Base-by-base conservation (phyloP, 1,140 invertebrate species). In the Tetragonula clypearis region DNA sequence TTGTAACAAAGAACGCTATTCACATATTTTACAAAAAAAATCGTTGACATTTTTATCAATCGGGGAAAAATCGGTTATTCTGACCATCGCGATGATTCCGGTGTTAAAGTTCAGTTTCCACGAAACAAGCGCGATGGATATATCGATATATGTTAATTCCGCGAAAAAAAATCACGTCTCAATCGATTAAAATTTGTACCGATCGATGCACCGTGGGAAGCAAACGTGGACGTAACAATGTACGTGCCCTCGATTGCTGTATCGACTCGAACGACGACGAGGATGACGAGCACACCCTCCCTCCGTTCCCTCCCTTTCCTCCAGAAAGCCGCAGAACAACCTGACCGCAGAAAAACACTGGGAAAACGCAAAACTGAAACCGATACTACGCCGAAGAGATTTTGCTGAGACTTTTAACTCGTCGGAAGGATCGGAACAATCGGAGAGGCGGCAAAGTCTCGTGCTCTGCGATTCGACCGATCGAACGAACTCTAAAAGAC, bases 131-230 rank as follows among this genome's bases (percentile, higher is more conserved):
- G 6, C 41, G 41, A 49, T 0, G 41, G 41, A 49, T 49, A 49
- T 49, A 8, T 8, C 41, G 8, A 49, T 49, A 49, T 58, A 58
- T 58, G 3, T 58, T 49, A 49, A 30, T 30, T 9, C 15, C 15
- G 15, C 5, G 17, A 1, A 11, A 35, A 26, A 11, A 35, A 26
- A 68, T 19, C 26, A 9, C 1, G n/a, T 5, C n/a, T 62, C 65
- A 15, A 66, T 30, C 65, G 65, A 30, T 30, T 21, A 19, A 68
- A 19, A 68, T 68, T 35, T n/a, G 21, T 5, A 60, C 9, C 9
- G 35, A 49, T 41, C 56, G 21, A 60, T 17, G 77, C 49, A 80
- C 21, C 79, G 79, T 80, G 79, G 66, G 79, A 71, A 80, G 58
- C 21, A 49, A 49, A 35, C 0, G 23, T 53, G 15, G 8, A 35